Base-by-base conservation (phyloP, 2,797 vertebrate species). In the Capromys pilorides region DNA sequence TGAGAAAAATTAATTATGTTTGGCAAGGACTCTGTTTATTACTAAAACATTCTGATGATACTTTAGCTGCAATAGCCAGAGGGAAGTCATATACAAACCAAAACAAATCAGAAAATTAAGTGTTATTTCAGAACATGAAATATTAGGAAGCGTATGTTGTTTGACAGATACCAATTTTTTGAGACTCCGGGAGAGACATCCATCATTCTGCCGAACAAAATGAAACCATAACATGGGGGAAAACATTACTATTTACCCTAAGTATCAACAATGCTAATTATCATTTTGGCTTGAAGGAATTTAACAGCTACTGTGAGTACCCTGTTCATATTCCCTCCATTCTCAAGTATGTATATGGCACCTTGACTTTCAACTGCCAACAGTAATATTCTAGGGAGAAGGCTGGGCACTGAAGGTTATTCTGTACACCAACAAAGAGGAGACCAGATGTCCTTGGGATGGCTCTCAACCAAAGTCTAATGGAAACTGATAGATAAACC, bases 1-100 rank as follows among this genome's bases (percentile, higher is more conserved):
- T 85, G 80, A 96, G 84, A 95, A 94, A 92, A 90, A 91, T 92
- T 94, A 94, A 93, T 89, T 92, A 94, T 86, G 73, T 92, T 94
- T 94, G 84, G 77, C 59, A 90, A 67, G 24, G 61, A 88, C 24
- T 85, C 31, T 69, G 36, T 85, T 96, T 96, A 67, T 95, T 91
- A 93, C 85, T 96, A 92, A 92, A 92, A 84, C 39, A 91, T 87
- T 92, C 71, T 94, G 81, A 88, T 79, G 91, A 90, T 91, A 57
- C 36, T 94, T 11, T 95, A 64, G 80, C 67, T 94, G 21, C 67
- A 49, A 75, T 84, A 94, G 82, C 91, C 87, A 82, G 89, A 96
- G 87, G 92, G 87, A 93, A 93, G 77, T 73, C 88, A 69, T 18
- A 11, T 91, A 90, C 9, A 86, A 96, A 92, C 64, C 39, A 61